Base-by-base conservation (phyloP, 2,797 vertebrate genomes). In the Poecilia picta region DNA sequence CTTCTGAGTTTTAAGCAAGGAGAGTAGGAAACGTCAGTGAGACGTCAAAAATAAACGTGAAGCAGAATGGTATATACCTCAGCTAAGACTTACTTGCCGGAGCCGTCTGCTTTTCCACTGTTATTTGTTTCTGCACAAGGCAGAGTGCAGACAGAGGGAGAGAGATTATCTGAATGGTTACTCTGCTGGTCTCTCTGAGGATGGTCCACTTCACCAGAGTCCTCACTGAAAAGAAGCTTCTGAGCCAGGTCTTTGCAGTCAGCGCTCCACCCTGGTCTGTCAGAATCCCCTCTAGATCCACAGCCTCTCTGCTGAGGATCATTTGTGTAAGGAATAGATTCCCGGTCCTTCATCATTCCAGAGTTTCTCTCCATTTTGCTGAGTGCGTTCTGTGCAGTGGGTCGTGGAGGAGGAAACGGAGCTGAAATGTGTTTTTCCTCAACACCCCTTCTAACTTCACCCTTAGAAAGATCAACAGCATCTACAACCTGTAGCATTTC, bases 161-260 rank as follows among this genome's bases (percentile, higher is more conserved):
- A 78, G n/a, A 78, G 43, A 7, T 53, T 15, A 0, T 72, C 2
- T 28, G 85, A 72, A 43, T 75, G 78, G 23, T 51, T 68, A 3
- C 74, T 92, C 23, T 85, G 83, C 5, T 78, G 68, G 76, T 41
- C 81, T 23, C 4, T 87, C 39, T 81, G 79, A 83, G 80, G 78
- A 12, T 23, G 43, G 3, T 86, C 84, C 0, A 70, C 77, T 72
- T 88, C 87, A 41, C 92, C 89, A 1, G 31, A 82, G 68, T 94
- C 92, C 88, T 96, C 94, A 36, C 94, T 92, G 79, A 96, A 96
- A 46, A 96, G 93, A 78, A 96, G 92, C 71, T 86, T 91, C 80
- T 96, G 94, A 74, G 94, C 95, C 16, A 96, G 90, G 73, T 92
- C 90, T 91, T 87, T 95, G 81, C 92, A 94, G 49, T 94, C 89